Evolutionary conservation across 2,113 vertebrate genomes (phyloP), one percentile per base, ranked within the genome.

Genomic region (Elachura formosa): DNA sequence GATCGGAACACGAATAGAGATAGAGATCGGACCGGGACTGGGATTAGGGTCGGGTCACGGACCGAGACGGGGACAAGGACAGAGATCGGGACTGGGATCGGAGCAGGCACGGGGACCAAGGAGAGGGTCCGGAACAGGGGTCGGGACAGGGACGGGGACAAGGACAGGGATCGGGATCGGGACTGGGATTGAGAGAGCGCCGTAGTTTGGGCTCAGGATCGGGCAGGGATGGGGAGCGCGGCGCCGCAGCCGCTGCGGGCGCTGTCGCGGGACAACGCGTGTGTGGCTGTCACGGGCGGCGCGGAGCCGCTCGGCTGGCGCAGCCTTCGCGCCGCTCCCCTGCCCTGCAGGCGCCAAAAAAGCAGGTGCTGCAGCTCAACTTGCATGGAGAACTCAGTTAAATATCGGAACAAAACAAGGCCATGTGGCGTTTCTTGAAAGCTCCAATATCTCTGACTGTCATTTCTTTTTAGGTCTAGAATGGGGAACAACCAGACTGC

Each of bases 401-500:
- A 33, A 23, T 17, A 7, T 2, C 43, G 4, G 23, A 64, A 51
- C 31, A 7, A 23, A 56, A 3, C 17, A 3, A 23, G 6, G 8
- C 1, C 0, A 4, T 0, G 20, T 3, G 34, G 20, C 4, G 1
- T 19, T 59, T 19, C 10, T 34, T 46, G 54, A 21, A 58, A 58
- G 18, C 51, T 59, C 3, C 0, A 14, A 3, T 51, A 5, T 33
- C 25, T 76, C 25, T 76, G 54, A 85, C 13, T 45, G 13, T 3
- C 3, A 2, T 51, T 88, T 74, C n/a, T 56, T 43, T 84, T 64
- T 12, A 89, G 78, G 49, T 96, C 64, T 75, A 98, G 97, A 33
- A 98, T 98, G 98, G 98, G 96, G 40, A 98, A 79, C 55, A 94
- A 14, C 12, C 58, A 49, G 23, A 72, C 96, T 0, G 0, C 92